Evolutionary conservation across 2,113 vertebrate genomes (phyloP).

Genomic region (Cynocephalus volans): DNA sequence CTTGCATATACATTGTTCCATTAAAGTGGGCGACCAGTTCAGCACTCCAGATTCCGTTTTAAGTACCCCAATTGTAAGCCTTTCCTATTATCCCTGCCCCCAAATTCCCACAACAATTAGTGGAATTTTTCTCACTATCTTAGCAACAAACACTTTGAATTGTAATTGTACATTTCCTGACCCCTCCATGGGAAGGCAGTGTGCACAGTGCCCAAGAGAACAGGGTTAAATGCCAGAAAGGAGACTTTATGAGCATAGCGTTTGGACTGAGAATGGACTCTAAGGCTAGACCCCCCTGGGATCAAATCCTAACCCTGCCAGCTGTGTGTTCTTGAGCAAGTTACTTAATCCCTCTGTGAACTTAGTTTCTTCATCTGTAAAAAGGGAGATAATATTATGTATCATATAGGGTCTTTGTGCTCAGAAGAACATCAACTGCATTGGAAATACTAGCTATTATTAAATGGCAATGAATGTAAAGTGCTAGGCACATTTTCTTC

Average conservation of each 20-base stretch:
- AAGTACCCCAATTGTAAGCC: neutral
- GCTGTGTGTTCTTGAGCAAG: slow-evolving; percentile 2
- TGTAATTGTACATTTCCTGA: neutral
- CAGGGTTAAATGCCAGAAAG: neutral
- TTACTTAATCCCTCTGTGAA: slow-evolving; percentile 19
- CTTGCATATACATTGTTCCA: neutral
- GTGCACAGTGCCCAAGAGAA: neutral
- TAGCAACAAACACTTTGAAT: neutral
- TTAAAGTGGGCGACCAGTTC: neutral
- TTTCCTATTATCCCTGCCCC: neutral
- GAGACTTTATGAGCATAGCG: neutral
- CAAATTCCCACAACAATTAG: neutral
- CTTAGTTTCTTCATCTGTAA: slow-evolving; percentile 15
- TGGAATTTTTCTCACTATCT: neutral
- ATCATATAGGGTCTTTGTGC: neutral
- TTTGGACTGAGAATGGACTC: neutral
- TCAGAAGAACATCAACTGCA: neutral
- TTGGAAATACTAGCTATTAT: neutral
- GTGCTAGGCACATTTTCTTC: neutral
- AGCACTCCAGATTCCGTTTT: neutral
- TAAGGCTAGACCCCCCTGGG: neutral
- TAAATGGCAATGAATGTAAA: neutral
- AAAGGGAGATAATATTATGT: neutral
- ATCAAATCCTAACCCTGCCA: neutral
- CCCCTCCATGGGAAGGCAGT: slow-evolving; percentile 53